A percentile compares a stretch with the other conserved stretches of the same genome.
phyloP scores from a whole-genome alignment of 1,140 invertebrate genomes.

The Copidosoma floridanum region DNA sequence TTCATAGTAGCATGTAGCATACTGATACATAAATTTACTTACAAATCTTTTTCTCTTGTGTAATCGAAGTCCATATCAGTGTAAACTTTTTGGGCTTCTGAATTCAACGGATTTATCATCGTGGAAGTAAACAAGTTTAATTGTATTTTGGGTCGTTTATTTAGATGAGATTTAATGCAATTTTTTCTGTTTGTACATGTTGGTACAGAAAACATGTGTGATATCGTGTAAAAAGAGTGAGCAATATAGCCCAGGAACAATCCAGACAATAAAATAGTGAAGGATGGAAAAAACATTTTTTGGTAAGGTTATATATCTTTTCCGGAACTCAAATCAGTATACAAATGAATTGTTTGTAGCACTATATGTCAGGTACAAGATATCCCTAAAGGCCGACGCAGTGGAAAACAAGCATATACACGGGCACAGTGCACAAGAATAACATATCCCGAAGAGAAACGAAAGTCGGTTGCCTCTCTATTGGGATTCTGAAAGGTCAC shows the following conservation, averaged over 20 bases:
- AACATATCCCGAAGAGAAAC: too few species aligned
- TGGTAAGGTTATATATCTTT: too few species aligned
- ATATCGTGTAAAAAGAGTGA: slow-evolving; percentile 73
- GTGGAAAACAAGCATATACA: too few species aligned
- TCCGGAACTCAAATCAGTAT: too few species aligned
- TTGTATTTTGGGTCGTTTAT: slow-evolving; percentile 58
- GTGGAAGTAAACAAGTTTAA: slow-evolving; percentile 62
- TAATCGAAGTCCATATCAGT: slow-evolving; percentile 59
- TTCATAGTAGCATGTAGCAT: slow-evolving; percentile 6
- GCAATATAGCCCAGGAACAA: slow-evolving; percentile 69
- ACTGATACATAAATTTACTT: slow-evolving; percentile 20
- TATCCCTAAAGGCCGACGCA: too few species aligned
- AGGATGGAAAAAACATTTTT: slow-evolving; percentile 51
- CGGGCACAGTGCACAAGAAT: too few species aligned
- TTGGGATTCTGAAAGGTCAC: too few species aligned
- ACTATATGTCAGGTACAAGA: too few species aligned
- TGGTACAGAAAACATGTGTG: slow-evolving; percentile 69
- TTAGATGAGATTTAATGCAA: slow-evolving; percentile 64
- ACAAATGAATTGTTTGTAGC: too few species aligned
- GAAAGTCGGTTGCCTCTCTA: too few species aligned
- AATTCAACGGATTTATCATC: slow-evolving; percentile 50
- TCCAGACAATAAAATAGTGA: slow-evolving; percentile 60
- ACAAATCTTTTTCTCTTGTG: slow-evolving; percentile 40
- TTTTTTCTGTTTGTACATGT: slow-evolving; percentile 61
- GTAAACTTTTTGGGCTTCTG: slow-evolving; percentile 46